These are phyloP conservation scores for Dendropsophus ebraccatus DNA, from an alignment of 2,113 vertebrate species.

Conservation along the genomic window DNA sequence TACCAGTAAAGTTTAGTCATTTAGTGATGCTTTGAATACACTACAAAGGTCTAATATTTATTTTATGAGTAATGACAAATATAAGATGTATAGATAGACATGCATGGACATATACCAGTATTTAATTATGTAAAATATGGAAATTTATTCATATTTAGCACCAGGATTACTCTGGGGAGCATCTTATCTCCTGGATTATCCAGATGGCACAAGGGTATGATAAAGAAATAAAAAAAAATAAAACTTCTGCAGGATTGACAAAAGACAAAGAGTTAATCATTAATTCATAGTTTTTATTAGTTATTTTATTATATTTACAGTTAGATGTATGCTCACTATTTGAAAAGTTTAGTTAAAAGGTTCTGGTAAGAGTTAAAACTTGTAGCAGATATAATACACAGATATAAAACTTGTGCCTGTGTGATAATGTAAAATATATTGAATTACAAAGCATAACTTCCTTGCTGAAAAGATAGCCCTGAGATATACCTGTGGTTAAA, in stretches of 20 bases:
- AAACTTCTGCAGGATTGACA: neutral
- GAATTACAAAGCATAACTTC: too few species aligned
- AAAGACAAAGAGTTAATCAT: neutral
- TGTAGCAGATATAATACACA: too few species aligned
- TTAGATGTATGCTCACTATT: neutral
- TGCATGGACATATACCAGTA: neutral
- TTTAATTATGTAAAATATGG: constrained; percentile 20
- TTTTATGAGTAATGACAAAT: neutral
- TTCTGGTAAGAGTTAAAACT: neutral
- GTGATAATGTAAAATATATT: too few species aligned
- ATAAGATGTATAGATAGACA: neutral
- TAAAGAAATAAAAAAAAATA: neutral
- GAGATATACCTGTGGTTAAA: too few species aligned
- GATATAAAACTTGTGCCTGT: neutral
- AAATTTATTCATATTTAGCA: constrained; percentile 40
- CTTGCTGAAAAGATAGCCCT: too few species aligned
- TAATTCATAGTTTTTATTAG: neutral
- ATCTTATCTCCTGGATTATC: neutral
- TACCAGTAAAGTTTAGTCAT: neutral
- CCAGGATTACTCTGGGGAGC: constrained; percentile 1
- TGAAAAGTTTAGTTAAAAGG: neutral
- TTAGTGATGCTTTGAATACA: neutral
- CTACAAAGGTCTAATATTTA: neutral
- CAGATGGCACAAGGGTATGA: constrained; percentile 35
- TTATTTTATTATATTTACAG: neutral